Evolutionary conservation across 2,113 vertebrate species (phyloP), one percentile per base, ranked within the genome.

Genomic region (Ursus arctos): DNA sequence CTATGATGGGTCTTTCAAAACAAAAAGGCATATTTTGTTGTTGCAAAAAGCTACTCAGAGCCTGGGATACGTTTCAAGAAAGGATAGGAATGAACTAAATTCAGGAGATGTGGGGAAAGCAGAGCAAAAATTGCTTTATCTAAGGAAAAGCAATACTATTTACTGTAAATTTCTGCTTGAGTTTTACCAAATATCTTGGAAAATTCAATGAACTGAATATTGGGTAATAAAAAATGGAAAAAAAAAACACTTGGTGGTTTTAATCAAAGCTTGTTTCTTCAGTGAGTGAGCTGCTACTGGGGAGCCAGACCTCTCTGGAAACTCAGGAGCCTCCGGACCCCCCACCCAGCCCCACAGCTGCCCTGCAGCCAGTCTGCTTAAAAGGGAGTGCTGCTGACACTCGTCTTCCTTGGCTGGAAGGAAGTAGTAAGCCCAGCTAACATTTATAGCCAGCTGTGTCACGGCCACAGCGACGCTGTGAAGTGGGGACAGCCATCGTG

Each of bases 361-460:
- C 55, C 69, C 36, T 53, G 26, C 43, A 33, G 40, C 43, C 6
- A 1, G 1, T 19, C n/a, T 19, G 43, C 40, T 43, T 26, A 18
- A 5, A 11, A 31, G 9, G 4, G 47, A 28, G 57, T 0, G 0
- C 47, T 3, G 3, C 47, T 18, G 22, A 21, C 3, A 0, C 13
- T 5, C 11, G 0, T 33, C 43, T n/a, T 55, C 36, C 28, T 51
- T 6, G 19, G 53, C 0, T 6, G 10, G 24, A 2, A 65, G 74
- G 16, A n/a, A 15, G 16, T 1, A 1, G 3, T 5, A 0, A 51
- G 24, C 1, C 10, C 7, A 12, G 72, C 18, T 1, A 18, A 47
- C 59, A 6, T 0, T 1, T 4, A 0, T 26, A 3, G 19, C 16
- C 21, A 6, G 14, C 10, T 0, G 1, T 18, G 14, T 28, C 12